These are phyloP conservation scores for Agelas oroides DNA, from an alignment of 37 sponge, comb jelly and placozoan species.

Conservation along the genomic window DNA sequence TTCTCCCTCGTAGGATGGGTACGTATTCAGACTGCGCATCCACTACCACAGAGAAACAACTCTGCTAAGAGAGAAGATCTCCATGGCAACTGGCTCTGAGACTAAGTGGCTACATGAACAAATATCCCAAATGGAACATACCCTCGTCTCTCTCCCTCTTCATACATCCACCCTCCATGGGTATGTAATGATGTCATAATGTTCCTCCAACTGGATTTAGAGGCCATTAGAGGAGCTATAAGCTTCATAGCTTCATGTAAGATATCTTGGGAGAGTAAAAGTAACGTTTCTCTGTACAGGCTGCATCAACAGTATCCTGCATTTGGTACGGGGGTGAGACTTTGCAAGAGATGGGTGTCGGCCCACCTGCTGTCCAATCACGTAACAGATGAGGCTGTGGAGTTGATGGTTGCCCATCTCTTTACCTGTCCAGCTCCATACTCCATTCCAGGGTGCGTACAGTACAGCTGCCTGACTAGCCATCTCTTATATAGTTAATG, in stretches of 20 bases:
- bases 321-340: conserved; percentile 69
- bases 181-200: conserved; percentile 29
- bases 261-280: no score
- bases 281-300: conserved; percentile 39
- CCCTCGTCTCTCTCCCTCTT: conserved; percentile 46
- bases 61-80: conserved; percentile 35
- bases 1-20: conserved; percentile 55
- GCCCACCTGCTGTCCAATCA: conserved; percentile 89
- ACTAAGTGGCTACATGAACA: no score
- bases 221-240: no score
- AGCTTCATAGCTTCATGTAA: no score
- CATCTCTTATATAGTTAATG: no score
- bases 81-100: background rate
- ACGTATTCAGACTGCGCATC: conserved; percentile 80
- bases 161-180: conserved; percentile 68
- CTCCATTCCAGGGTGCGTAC: conserved; percentile 68
- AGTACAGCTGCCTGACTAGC: no score
- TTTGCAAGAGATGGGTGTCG: conserved; percentile 91
- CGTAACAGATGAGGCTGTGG: conserved; percentile 87
- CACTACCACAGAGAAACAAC: conserved; percentile 65
- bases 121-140: conserved; percentile 12
- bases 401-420: conserved; percentile 88
- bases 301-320: conserved; percentile 78
- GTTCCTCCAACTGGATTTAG: no score
- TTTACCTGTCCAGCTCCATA: conserved; percentile 74